A percentile compares a stretch with the other conserved stretches of the same genome.
These are phyloP conservation scores for Cephus nigrinus DNA, from an alignment of 2,888 invertebrate genomes.

Conservation along the genomic window DNA sequence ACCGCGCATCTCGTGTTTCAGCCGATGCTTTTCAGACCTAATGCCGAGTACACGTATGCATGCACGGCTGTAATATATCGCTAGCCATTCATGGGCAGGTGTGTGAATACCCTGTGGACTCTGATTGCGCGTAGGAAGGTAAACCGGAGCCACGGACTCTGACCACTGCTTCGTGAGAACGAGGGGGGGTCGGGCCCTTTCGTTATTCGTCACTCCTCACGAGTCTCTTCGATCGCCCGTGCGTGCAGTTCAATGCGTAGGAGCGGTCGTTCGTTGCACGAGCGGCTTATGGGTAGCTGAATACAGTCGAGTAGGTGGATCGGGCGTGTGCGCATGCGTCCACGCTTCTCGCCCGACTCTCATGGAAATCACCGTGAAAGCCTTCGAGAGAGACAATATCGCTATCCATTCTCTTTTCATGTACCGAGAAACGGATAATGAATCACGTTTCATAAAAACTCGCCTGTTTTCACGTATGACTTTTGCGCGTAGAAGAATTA, in stretches of 20 bases:
- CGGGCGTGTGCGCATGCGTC: neutral
- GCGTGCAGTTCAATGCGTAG: neutral
- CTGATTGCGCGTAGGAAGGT: slow-evolving; percentile 29
- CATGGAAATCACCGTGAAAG: neutral
- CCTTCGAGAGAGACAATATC: neutral
- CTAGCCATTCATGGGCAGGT: neutral
- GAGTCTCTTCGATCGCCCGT: neutral
- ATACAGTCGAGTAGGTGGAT: neutral
- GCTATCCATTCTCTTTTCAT: neutral
- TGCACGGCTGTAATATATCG: neutral
- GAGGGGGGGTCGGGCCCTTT: neutral
- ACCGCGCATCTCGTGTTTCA: neutral
- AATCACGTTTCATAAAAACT: neutral
- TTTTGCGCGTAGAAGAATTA: neutral
- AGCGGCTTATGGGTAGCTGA: neutral
- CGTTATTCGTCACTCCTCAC: neutral
- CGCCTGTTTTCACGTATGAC: neutral
- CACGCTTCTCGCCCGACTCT: neutral
- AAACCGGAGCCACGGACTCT: slow-evolving; percentile 40
- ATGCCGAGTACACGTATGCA: neutral
- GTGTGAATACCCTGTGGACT: neutral
- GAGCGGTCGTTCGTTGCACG: neutral
- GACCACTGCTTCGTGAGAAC: slow-evolving; percentile 17
- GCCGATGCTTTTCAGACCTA: neutral
- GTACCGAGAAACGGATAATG: neutral